A percentile compares a stretch with the other conserved stretches of the same genome.
Evolutionary conservation across 2,888 invertebrate species (phyloP).

Genomic region (Halictus quadricinctus): DNA sequence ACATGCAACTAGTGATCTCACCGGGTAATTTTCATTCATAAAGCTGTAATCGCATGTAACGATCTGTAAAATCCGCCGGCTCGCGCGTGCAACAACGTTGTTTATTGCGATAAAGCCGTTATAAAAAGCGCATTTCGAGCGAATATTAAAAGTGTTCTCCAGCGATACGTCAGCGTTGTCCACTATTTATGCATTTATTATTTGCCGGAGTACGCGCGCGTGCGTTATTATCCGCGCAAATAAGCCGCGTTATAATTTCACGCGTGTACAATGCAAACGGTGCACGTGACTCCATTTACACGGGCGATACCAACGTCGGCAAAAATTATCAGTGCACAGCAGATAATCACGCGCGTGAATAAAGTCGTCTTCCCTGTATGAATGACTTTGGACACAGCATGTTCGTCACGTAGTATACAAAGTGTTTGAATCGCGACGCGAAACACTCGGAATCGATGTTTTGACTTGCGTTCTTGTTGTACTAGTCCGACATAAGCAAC

Average conservation of each 20-base stretch:
- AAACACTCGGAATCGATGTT: neutral
- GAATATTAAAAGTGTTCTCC: neutral
- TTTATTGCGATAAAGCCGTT: neutral
- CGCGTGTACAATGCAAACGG: conserved; percentile 31
- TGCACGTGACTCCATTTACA: conserved; percentile 46
- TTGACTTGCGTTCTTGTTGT: neutral
- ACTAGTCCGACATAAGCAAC: neutral
- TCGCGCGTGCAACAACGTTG: neutral
- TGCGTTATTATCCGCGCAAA: conserved; percentile 8
- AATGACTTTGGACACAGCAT: neutral
- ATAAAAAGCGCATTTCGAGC: neutral
- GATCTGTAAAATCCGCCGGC: neutral
- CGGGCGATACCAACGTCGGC: conserved; percentile 18
- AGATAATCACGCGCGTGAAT: conserved; percentile 29
- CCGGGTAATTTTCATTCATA: conserved; percentile 4
- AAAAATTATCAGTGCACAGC: conserved; percentile 28
- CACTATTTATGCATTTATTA: neutral
- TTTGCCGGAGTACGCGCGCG: neutral
- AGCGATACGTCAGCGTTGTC: neutral
- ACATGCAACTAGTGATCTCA: neutral
- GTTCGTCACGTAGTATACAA: neutral
- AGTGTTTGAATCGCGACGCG: neutral
- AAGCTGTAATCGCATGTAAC: neutral
- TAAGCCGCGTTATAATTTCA: conserved; percentile 37
- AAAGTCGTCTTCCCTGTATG: conserved; percentile 26